Evolutionary conservation across 2,888 invertebrate species (phyloP), one percentile per base, ranked within the genome.

Genomic region (Elysia crispata): DNA sequence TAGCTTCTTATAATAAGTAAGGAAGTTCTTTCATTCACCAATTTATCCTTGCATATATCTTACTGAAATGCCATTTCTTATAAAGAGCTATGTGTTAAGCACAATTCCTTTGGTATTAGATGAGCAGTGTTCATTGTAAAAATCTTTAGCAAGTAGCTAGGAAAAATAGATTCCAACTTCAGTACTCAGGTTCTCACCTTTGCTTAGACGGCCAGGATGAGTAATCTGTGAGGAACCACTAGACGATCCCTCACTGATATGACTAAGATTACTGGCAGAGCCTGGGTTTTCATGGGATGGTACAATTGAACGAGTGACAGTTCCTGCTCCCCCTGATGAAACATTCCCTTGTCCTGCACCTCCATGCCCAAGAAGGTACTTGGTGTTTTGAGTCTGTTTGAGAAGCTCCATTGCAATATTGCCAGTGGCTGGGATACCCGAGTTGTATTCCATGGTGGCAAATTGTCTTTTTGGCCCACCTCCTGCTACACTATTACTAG

Each of bases 321-420:
- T 11, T 11, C 33, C 23, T 18, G 33, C 30, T 11, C 62, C 64
- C 18, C 54, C 70, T 5, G 77, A 41, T 20, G 74, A 81, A 41
- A 70, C 60, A n/a, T 31, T 64, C 31, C 67, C 57, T 25, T 60
- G 60, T 31, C 77, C 54, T 0, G 78, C 81, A 15, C 87, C 86
- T 18, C 87, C 86, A 57, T 89, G 88, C 60, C 87, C 87, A 15
- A 90, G 82, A 49, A 90, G 83, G 79, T 86, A 90, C 82, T 90
- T 90, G 20, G 90, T 88, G 77, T 90, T 90, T 83, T 90, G 90
- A 20, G 87, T 85, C 82, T 89, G 89, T 81, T 90, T 90, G 57
- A 88, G 84, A n/a, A 90, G 83, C 82, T 90, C 90, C 75, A 88
- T 84, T 8, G 89, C 86, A 70, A 89, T 87, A 84, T 89, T 88